A percentile compares a stretch with the other conserved stretches of the same genome.
Conservation (phyloP, 1,140 invertebrate species). For the Aphis craccivora region DNA sequence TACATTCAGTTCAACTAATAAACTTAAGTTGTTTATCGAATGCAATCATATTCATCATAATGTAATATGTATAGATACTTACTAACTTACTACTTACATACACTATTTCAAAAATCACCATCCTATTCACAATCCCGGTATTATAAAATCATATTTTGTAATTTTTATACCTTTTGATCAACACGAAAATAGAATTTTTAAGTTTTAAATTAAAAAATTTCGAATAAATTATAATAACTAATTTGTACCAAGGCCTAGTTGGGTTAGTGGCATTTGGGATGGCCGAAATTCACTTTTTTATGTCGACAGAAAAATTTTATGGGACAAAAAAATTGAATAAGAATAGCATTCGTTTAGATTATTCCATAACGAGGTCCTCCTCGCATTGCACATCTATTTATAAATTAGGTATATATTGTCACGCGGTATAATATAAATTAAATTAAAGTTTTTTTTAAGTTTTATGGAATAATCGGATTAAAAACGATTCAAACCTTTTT, state of each 20-base stretch:
- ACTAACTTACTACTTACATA: no score
- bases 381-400: background rate
- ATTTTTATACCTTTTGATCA: background rate
- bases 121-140: background rate
- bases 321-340: background rate
- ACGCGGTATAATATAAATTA: background rate
- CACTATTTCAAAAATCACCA: no score
- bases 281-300: background rate
- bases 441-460: background rate
- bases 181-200: no score
- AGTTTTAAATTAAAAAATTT: no score
- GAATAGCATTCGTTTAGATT: background rate
- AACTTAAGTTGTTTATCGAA: no score
- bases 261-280: background rate
- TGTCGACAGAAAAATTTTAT: background rate
- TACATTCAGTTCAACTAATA: no score
- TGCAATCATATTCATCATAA: no score
- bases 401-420: background rate
- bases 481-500: background rate
- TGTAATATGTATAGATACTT: no score
- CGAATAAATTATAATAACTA: no score
- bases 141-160: background rate
- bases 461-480: background rate
- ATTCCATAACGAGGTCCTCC: background rate
- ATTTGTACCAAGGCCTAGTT: background rate